A percentile compares a stretch with the other conserved stretches of the same genome.
Evolutionary conservation across 2,113 vertebrate genomes (phyloP).

Genomic region (Herpetotheres cachinnans): DNA sequence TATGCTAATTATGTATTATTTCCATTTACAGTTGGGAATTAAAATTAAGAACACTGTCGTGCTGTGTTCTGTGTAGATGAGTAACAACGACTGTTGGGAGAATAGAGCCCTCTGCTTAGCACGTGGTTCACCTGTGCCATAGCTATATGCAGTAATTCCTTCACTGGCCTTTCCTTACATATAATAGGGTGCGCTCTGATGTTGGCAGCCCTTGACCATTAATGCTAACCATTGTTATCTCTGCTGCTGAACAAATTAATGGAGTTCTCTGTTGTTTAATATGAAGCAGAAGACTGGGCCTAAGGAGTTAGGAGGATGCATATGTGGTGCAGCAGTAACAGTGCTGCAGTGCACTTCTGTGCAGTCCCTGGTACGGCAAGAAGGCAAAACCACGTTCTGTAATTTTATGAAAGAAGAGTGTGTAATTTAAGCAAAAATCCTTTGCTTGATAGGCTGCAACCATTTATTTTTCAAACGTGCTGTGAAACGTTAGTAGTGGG

Average conservation of each 20-base stretch:
- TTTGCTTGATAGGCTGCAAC: not conserved
- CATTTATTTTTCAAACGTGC: not conserved
- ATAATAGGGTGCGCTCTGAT: not conserved
- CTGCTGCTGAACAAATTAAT: not conserved
- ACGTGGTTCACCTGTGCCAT: not conserved
- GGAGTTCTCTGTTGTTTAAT: not conserved
- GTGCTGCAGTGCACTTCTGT: not conserved
- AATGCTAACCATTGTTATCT: not conserved
- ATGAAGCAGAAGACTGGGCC: not conserved
- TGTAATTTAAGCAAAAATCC: constrained; percentile 4
- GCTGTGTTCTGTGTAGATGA: not conserved
- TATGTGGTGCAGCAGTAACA: too few relatives aligned
- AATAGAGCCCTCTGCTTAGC: not conserved
- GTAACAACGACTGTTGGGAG: not conserved
- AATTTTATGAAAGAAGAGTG: not conserved
- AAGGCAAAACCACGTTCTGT: not conserved
- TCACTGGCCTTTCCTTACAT: not conserved
- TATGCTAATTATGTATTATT: not conserved
- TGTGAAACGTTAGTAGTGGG: not conserved
- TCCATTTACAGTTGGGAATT: not conserved
- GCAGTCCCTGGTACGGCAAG: not conserved
- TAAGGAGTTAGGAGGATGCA: not conserved
- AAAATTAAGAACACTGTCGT: accelerated
- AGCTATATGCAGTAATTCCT: accelerated
- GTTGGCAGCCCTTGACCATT: not conserved